phyloP scores from a whole-genome alignment of 30 jellyfish, hydroid and myxozoan species.

The Haliclystus octoradiatus region DNA sequence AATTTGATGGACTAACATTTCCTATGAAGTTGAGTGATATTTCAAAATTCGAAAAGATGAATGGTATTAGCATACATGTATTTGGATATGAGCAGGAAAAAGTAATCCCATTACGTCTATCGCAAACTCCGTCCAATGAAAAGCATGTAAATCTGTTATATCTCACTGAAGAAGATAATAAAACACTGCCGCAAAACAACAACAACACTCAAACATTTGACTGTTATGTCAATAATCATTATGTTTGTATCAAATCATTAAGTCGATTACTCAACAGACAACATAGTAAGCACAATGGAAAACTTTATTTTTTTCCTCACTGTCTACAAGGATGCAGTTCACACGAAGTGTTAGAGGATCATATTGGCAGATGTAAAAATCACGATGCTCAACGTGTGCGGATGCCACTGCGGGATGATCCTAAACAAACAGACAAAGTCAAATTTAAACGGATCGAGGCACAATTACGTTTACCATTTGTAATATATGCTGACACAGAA shows the following conservation, averaged over 20 bases:
- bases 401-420: constrained; percentile 17
- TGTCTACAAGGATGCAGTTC: not conserved
- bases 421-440: not conserved
- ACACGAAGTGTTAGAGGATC: not conserved
- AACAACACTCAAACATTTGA: no score
- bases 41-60: constrained; percentile 20
- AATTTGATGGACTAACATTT: constrained; percentile 32
- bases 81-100: constrained; percentile 21
- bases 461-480: not conserved
- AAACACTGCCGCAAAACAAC: no score
- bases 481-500: not conserved
- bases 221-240: not conserved
- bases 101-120: not conserved
- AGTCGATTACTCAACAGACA: constrained; percentile 12
- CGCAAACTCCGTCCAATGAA: not conserved
- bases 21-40: constrained; percentile 18
- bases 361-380: constrained; percentile 3
- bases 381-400: constrained; percentile 27
- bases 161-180: no score
- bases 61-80: constrained; percentile 19
- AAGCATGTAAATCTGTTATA: not conserved
- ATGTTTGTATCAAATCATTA: constrained; percentile 18
- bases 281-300: constrained; percentile 7
- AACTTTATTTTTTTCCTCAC: not conserved
- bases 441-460: not conserved